phyloP scores from a whole-genome alignment of 2,113 vertebrate genomes.

The Epinephelus fuscoguttatus region DNA sequence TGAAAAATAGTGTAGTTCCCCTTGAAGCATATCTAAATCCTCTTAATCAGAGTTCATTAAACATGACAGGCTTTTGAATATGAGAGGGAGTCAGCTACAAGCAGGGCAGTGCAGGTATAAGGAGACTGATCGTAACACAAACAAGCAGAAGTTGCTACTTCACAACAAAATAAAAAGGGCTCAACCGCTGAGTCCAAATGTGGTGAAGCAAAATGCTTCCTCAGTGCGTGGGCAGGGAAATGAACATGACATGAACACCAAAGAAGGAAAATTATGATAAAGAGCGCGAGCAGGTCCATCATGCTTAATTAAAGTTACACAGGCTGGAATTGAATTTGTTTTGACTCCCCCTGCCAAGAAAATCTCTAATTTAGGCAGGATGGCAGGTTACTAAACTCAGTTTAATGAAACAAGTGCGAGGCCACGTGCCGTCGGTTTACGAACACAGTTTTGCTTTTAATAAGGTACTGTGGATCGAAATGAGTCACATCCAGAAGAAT shows the following conservation, averaged over 20 bases:
- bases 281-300: constrained; percentile 56
- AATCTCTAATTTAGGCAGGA: constrained; percentile 52
- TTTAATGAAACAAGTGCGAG: constrained; percentile 43
- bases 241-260: constrained; percentile 54
- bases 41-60: neutral
- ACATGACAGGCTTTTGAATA: too few species aligned
- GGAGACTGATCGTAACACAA: neutral
- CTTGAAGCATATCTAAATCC: neutral
- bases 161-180: neutral
- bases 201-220: constrained; percentile 4
- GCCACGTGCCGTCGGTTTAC: constrained; percentile 10
- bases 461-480: neutral
- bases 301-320: constrained; percentile 68
- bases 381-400: constrained; percentile 52
- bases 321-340: constrained; percentile 62
- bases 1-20: too few species aligned
- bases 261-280: constrained; percentile 62
- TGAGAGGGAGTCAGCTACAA: neutral
- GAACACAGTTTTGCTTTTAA: constrained; percentile 21
- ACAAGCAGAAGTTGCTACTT: neutral
- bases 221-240: constrained; percentile 29
- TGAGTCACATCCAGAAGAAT: neutral
- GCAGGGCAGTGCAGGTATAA: neutral
- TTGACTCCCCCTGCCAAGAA: constrained; percentile 50
- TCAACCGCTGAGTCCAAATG: neutral